Base-by-base conservation (phyloP, 2,797 vertebrate species). In the Lepilemur septentrionalis region DNA sequence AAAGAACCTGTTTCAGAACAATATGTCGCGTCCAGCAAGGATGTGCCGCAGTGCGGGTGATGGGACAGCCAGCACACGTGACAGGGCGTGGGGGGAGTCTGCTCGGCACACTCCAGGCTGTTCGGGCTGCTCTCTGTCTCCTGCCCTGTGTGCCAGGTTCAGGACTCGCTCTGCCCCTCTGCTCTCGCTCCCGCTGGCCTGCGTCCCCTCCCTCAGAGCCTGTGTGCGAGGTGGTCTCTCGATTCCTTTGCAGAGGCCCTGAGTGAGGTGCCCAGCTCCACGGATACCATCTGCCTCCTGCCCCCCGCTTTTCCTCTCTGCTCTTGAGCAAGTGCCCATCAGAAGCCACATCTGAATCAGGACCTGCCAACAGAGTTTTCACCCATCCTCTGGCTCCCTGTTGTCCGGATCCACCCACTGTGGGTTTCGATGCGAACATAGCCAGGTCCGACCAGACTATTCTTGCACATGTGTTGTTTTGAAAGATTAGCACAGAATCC, bases 401-500 rank as follows among this genome's bases (percentile, higher is more conserved):
- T 35, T 23, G 50, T 76, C 69, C 55, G 18, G 48, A 81, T n/a
- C 35, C 1, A 50, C 80, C 57, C 0, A 0, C 63, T 81, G 9
- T 28, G 61, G 20, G 23, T 46, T 91, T 93, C 83, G 55, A n/a
- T 22, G 59, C 63, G 38, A 38, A 2, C 28, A 2, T 46, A 89
- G 57, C 72, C 83, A 95, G 41, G 75, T 83, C 81, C 93, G 91
- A 85, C 81, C 95, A 96, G 93, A 93, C 35, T 55, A 70, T 46
- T 83, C 75, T 59, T 92, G 87, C 67, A 91, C 97, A 96, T 1
- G 20, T 97, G 92, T 93, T 97, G 81, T 96, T 98, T 94, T 70
- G 96, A 76, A 97, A 95, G 93, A 96, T 89, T 90, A 97, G 86
- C 67, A 82, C 52, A 90, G 93, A 96, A 89, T 97, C 63, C 95